Evolutionary conservation across 2,797 vertebrate genomes (phyloP).

Genomic region (Pipistrellus nathusii): DNA sequence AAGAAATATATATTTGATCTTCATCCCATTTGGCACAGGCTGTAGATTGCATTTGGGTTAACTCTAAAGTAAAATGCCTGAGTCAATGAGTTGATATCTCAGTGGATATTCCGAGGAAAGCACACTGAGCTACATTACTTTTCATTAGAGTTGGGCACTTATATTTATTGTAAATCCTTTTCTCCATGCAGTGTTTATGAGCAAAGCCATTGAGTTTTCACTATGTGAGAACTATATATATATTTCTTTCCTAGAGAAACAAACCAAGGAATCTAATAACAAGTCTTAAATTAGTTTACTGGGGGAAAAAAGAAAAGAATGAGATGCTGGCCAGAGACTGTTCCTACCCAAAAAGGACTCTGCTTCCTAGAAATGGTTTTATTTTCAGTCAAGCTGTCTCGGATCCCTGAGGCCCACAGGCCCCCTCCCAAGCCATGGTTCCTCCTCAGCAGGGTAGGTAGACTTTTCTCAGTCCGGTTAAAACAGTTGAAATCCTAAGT

Average conservation of each 20-base stretch:
- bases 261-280: neutral
- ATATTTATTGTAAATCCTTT: conserved; percentile 54
- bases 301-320: neutral
- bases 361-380: neutral
- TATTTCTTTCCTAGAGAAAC: conserved; percentile 9
- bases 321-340: neutral
- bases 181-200: conserved; percentile 1
- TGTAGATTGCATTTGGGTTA: conserved; percentile 39
- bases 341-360: neutral
- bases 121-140: neutral
- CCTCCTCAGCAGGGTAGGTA: neutral
- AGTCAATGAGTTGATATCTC: conserved; percentile 11
- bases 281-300: neutral
- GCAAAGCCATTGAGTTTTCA: conserved; percentile 25
- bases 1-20: neutral
- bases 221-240: neutral
- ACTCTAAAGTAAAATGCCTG: conserved; percentile 7
- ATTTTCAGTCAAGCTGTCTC: neutral
- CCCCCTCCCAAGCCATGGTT: too few relatives aligned
- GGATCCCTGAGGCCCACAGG: too few relatives aligned
- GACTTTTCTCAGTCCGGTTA: neutral
- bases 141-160: conserved; percentile 13
- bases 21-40: neutral
- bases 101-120: neutral
- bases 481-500: neutral